Evolutionary conservation across 2,888 invertebrate genomes (phyloP), one percentile per base, ranked within the genome.

Genomic region (Athripsodes cinereus): DNA sequence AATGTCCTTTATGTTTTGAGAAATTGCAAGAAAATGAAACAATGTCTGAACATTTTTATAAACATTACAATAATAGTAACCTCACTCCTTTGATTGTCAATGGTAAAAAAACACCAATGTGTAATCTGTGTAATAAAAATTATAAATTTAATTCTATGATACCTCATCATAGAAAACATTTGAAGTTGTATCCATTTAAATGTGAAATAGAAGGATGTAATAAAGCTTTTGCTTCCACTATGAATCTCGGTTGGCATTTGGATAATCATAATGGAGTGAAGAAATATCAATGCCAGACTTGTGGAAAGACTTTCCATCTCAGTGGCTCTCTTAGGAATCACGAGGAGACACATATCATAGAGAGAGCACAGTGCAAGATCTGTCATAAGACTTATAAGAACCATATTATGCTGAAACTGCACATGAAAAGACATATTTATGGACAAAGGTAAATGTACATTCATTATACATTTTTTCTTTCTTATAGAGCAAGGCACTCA

Each of bases 221-320:
- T 34, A 53, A 62, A 34, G 57, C 52, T 1, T 62, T 60, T 21
- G 52, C 57, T 20, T 57, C 62, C 10, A 49, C 62, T 3, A 55
- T 60, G 54, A 58, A 60, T 40, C 54, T 62, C 22, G 52, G 58
- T 5, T 34, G 52, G 26, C 62, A 62, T 44, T 20, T 52, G 8
- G 57, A 58, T 22, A 48, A 56, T 10, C 62, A 62, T 22, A 53
- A 48, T 2, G 62, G 62, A 5, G 56, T 60, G 21, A 60, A 60
- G 49, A 62, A 62, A 22, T 62, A 60, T 20, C 62, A 62, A 52
- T 62, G 62, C 21, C 49, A 62, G 50, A 57, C 60, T 2, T 62
- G 62, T 20, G 62, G 62, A n/a, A 62, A 62, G 50, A 62, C 62
- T 3, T 62, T 62, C 40, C 51, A 55, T 11, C 50, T 62, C n/a